Conservation (phyloP, 2,113 vertebrate genomes). For the Callipepla californica region DNA sequence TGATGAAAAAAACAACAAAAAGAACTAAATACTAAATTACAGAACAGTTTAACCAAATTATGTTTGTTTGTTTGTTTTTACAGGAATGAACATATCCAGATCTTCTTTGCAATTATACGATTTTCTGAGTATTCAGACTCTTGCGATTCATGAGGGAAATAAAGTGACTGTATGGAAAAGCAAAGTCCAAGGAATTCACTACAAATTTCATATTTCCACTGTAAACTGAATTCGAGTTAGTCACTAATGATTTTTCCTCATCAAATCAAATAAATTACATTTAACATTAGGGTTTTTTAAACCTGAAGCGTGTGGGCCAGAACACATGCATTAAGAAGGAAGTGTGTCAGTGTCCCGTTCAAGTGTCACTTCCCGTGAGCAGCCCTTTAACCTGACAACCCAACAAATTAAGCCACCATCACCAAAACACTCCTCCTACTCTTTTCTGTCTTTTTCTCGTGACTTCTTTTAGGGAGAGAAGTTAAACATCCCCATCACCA, state of each 20-base stretch:
- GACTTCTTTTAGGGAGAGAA: slow-evolving; percentile 9
- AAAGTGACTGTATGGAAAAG: not conserved
- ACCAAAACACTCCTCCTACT: not conserved
- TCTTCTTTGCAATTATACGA: not conserved
- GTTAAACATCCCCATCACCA: not conserved
- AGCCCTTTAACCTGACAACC: not conserved
- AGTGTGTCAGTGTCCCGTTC: not conserved
- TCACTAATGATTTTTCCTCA: not conserved
- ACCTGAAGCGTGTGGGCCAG: not conserved
- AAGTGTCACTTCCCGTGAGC: not conserved
- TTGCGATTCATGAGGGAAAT: not conserved
- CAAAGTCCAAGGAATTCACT: not conserved
- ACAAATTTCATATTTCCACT: not conserved
- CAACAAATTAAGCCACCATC: not conserved
- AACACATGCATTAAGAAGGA: not conserved
- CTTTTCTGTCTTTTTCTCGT: not conserved
- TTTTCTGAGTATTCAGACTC: not conserved
- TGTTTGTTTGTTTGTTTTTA: not conserved
- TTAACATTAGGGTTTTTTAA: not conserved
- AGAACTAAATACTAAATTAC: not conserved
- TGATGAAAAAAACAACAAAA: not conserved
- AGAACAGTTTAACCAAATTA: not conserved
- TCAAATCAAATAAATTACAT: not conserved
- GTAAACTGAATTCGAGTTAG: not conserved
- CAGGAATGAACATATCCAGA: not conserved